Base-by-base conservation (phyloP, 2,113 vertebrate species). In the Rutilus rutilus region DNA sequence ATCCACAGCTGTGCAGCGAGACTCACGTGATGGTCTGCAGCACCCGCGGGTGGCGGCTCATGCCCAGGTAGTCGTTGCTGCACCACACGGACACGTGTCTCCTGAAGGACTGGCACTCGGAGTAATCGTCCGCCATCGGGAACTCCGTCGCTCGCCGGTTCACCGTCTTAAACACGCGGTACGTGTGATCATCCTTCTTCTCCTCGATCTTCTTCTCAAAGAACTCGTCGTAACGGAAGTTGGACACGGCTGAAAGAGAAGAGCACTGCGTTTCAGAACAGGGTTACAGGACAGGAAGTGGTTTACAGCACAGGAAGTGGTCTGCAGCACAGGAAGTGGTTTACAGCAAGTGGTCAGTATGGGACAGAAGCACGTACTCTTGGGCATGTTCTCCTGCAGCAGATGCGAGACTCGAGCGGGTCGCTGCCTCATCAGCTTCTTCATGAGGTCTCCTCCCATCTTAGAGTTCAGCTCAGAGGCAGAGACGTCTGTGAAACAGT, bases 31-130 rank as follows among this genome's bases (percentile, higher is more conserved):
- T 96, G 0, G 97, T 93, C 77, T 95, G 95, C 33, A 96, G 94
- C 17, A 99, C 97, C 0, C 94, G 94, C 1, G 97, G 97, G 87
- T 99, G 97, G 23, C 97, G 96, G 90, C 98, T 99, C 98, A 99
- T 99, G 54, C 98, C 98, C 64, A 99, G 95, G 91, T 99, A 99
- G 87, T 99, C 98, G 0, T 99, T 99, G 94, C 97, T 99, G 93
- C 98, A 99, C 98, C 98, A 99, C 0, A 99, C 97, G 0, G 97
- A 99, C 88, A 99, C 98, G 33, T 96, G 96, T 36, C 95, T 95
- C 87, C 95, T 98, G 33, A 93, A 94, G 65, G 93, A 90, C 25
- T 97, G 92, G 4, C 97, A 97, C 19, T 94, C 93, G 0, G 96
- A 94, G 69, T 97, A 98, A 90, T 99, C 94, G 0, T 99, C 97